Conservation (phyloP, 2,113 vertebrate species). For the Thomomys bottae region DNA sequence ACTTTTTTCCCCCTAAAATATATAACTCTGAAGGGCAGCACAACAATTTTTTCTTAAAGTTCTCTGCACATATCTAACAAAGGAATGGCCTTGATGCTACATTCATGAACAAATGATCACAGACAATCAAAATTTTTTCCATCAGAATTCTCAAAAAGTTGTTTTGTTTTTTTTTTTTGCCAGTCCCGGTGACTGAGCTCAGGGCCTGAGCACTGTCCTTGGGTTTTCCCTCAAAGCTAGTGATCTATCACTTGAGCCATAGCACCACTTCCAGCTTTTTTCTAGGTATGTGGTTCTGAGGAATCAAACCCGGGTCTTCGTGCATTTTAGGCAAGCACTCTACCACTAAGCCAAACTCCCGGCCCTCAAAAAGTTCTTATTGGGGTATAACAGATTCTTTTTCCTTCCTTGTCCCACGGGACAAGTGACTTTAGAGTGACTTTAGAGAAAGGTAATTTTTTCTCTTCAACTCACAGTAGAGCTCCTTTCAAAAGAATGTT, state of each 20-base stretch:
- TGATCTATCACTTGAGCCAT: too few relatives aligned
- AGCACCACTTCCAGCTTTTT: too few relatives aligned
- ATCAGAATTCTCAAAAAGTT: constrained; percentile 27
- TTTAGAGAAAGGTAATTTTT: constrained; percentile 46
- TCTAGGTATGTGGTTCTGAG: too few relatives aligned
- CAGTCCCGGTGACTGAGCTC: too few relatives aligned
- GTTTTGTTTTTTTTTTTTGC: too few relatives aligned
- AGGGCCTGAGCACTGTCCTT: too few relatives aligned
- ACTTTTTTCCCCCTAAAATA: constrained; percentile 8
- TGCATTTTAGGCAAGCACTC: too few relatives aligned
- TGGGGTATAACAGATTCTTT: not conserved
- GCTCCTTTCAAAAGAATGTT: constrained; percentile 14
- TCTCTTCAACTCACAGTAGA: not conserved
- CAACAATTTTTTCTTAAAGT: constrained; percentile 26
- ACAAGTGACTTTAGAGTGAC: not conserved
- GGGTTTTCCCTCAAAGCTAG: too few relatives aligned
- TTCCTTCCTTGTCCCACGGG: constrained; percentile 10
- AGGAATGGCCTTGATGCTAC: not conserved
- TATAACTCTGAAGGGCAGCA: not conserved
- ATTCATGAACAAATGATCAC: not conserved
- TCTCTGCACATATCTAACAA: constrained; percentile 5
- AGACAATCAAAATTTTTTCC: constrained; percentile 29
- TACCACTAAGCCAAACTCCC: too few relatives aligned
- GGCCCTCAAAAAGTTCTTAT: not conserved
- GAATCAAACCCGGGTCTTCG: too few relatives aligned